These are phyloP conservation scores for Phymatocera aterrima DNA, from an alignment of 2,888 invertebrate species.

Conservation along the genomic window DNA sequence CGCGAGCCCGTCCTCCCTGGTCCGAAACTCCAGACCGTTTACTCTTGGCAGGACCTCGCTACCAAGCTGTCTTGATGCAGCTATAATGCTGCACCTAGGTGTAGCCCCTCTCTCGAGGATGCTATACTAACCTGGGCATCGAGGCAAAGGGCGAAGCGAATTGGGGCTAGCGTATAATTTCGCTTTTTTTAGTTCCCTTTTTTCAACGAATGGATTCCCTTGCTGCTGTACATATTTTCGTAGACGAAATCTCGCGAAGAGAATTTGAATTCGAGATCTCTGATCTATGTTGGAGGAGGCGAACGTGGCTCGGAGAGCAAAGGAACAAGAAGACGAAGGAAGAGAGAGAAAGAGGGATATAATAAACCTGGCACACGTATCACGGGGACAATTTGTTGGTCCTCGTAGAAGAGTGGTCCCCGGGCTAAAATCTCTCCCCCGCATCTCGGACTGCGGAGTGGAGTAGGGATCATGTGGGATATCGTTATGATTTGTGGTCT, in stretches of 20 bases:
- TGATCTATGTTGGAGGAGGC: neutral
- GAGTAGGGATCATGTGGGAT: neutral
- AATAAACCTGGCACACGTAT: constrained; percentile 17
- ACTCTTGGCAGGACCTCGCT: constrained; percentile 1
- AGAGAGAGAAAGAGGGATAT: neutral
- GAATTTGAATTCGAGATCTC: constrained; percentile 18
- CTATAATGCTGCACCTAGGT: constrained; percentile 45
- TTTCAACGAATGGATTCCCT: too few species aligned
- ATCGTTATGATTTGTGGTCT: constrained; percentile 42
- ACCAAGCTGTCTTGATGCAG: constrained; percentile 22
- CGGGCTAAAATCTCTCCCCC: constrained; percentile 40
- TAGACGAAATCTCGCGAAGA: too few species aligned
- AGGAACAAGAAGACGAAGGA: too few species aligned
- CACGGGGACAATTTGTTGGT: constrained; percentile 39
- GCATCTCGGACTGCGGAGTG: constrained; percentile 10
- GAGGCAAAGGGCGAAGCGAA: neutral
- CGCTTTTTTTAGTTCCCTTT: neutral
- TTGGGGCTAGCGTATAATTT: constrained; percentile 5
- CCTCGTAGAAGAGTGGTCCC: neutral
- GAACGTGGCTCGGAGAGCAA: neutral
- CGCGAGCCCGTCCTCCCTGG: neutral
- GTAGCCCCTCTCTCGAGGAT: constrained; percentile 52
- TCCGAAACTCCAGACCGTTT: constrained; percentile 4
- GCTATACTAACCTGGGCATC: neutral
- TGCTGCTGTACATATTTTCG: too few species aligned